These are phyloP conservation scores for Pammene fasciana DNA, from an alignment of 2,888 invertebrate genomes.

Conservation along the genomic window DNA sequence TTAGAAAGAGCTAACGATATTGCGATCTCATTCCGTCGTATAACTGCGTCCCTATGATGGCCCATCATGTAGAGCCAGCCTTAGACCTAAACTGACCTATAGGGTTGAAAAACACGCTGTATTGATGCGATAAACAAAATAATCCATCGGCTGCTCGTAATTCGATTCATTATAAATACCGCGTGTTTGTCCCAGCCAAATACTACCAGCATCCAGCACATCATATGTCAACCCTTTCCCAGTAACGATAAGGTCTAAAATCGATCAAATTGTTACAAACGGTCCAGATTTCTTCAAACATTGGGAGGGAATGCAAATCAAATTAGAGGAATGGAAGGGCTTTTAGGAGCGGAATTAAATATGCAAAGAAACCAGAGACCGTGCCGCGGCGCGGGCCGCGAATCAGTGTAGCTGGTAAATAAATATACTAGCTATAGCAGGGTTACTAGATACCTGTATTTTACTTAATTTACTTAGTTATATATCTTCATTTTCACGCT, in stretches of 20 bases:
- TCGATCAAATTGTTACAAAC: background rate
- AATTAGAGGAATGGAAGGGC: constrained; percentile 42
- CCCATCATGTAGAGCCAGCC: too few species aligned
- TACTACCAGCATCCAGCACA: background rate
- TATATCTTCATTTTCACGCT: background rate
- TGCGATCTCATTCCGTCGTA: too few species aligned
- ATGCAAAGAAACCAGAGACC: constrained; percentile 39
- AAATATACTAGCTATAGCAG: constrained; percentile 23
- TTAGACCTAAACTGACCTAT: too few species aligned
- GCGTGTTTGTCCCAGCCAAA: background rate
- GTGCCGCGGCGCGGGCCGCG: constrained; percentile 27
- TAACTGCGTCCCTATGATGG: too few species aligned
- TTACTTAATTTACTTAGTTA: background rate
- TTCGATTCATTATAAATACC: constrained; percentile 3
- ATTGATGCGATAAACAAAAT: too few species aligned
- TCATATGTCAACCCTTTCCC: background rate
- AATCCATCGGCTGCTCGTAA: background rate
- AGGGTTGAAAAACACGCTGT: too few species aligned
- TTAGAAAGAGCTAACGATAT: too few species aligned
- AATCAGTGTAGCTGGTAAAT: constrained; percentile 31
- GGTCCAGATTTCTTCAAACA: constrained; percentile 28
- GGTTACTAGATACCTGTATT: background rate
- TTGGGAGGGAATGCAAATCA: constrained; percentile 27
- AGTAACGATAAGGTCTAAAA: background rate
- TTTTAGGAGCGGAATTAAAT: constrained; percentile 41